Evolutionary conservation across 2,797 vertebrate genomes (phyloP), one percentile per base, ranked within the genome.

Genomic region (Decapterus maruadsi): DNA sequence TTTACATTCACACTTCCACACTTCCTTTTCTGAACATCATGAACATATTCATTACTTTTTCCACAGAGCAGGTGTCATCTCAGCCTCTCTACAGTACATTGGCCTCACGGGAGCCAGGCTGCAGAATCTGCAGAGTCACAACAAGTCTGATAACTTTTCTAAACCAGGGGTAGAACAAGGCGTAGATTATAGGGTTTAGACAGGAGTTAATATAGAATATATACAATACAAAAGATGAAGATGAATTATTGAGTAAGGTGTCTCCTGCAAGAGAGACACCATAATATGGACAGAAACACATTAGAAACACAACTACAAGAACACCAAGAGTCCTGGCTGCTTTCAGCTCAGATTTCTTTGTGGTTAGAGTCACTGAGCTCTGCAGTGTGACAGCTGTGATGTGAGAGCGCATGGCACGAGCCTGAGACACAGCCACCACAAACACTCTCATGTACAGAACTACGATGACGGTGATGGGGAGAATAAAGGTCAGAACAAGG

Each of bases 161-260:
- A 29, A 85, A 87, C 85, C 81, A 87, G 31, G 78, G 40, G 4
- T 86, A 83, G 4, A 69, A 74, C 42, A 61, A 50, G 8, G 66
- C 64, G 50, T 77, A 83, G 19, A 86, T 78, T 12, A 86, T 0
- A 9, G 81, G 84, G 55, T 86, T 86, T 1, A 86, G 0, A 36
- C 50, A 66, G 1, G 84, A 78, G 62, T 83, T 83, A 2, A 76
- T 36, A 62, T 17, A 67, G 14, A 73, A 42, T 0, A 83, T 13
- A 55, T 4, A 54, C 0, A 45, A 0, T 0, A 34, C 4, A 60
- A 22, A 17, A 0, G 17, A 13, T 20, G 0, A 1, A 22, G 1
- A 48, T 10, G 4, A 14, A 9, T 0, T 4, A 20, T 42, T 65
- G 8, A 29, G 1, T 2, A 10, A 13, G 0, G 36, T 1, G 0